Percentiles rank a stretch among this genome's conserved stretches.
Evolutionary conservation across 2,797 vertebrate species (phyloP).

Genomic region (Catostomus latipinnis): DNA sequence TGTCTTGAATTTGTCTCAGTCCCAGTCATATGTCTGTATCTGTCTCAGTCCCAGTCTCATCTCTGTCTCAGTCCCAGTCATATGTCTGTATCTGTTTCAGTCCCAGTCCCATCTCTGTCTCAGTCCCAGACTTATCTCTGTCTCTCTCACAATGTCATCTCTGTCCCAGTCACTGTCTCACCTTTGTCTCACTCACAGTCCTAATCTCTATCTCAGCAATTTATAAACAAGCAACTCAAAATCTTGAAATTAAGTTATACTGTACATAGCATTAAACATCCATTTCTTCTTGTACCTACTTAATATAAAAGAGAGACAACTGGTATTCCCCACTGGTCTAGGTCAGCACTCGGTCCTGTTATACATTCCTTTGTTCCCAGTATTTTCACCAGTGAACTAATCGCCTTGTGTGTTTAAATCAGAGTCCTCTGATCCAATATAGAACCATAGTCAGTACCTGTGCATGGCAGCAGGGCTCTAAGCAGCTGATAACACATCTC

Average conservation of each 20-base stretch:
- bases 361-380: conserved; percentile 4
- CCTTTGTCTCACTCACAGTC: not conserved
- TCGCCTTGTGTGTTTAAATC: conserved; percentile 53
- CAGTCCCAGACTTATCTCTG: not conserved
- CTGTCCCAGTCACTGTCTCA: not conserved
- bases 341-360: not conserved
- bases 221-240: not conserved
- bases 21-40: not conserved
- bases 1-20: not conserved
- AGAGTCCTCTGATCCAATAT: conserved; percentile 18
- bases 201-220: not conserved
- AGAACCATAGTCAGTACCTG: conserved; percentile 46
- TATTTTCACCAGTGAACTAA: not conserved
- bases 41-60: not conserved
- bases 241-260: not conserved
- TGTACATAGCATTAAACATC: not conserved
- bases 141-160: not conserved
- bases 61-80: not conserved
- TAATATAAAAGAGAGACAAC: not conserved
- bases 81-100: not conserved
- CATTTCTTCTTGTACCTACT: not conserved
- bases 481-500: conserved; percentile 69
- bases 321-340: conserved; percentile 2
- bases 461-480: conserved; percentile 60
- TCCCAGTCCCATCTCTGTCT: not conserved